Evolutionary conservation across 1,140 invertebrate species (phyloP), one percentile per base, ranked within the genome.

Genomic region (Heliconius eleuchia): DNA sequence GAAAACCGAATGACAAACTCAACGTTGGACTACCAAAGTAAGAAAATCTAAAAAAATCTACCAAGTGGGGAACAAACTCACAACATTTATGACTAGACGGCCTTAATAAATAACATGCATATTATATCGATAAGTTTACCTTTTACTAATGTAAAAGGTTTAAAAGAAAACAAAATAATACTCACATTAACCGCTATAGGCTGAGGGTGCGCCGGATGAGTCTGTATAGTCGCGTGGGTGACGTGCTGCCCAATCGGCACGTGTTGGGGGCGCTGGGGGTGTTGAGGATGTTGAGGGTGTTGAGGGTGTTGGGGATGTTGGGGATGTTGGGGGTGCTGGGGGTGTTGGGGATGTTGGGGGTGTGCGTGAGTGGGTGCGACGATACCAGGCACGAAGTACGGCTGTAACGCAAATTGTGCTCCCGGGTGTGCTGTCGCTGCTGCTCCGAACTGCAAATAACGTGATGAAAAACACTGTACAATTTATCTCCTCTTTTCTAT

Each of bases 161-260:
- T 57, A 30, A 13, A 16, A 30, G 30, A 66, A 66, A 66, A 66
- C 3, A 16, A 27, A 60, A 60, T 11, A 60, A 72, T 78, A 80
- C 84, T 87, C 6, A 90, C 87, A 66, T 86, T 89, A 82, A 89
- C 88, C 0, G 86, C 77, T 46, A 86, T 83, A 16, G 96, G 95
- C 34, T 95, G 96, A 79, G 94, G 95, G 73, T 95, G 95, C 60
- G 98, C 23, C 60, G 60, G 27, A 66, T 66, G 60, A 11, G 60
- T 66, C 60, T 66, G 60, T 30, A 66, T 66, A 66, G 60, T 66
- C 27, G 60, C 88, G 77, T 85, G 95, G 39, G 95, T 95, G 80
- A 95, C 76, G 95, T 80, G 85, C 81, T 79, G 89, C 27, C 87
- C 83, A 73, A 83, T 88, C 37, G 86, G 83, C 34, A 90, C 88